Conservation (phyloP, 2,797 vertebrate species). For the Syngnathus acus region DNA sequence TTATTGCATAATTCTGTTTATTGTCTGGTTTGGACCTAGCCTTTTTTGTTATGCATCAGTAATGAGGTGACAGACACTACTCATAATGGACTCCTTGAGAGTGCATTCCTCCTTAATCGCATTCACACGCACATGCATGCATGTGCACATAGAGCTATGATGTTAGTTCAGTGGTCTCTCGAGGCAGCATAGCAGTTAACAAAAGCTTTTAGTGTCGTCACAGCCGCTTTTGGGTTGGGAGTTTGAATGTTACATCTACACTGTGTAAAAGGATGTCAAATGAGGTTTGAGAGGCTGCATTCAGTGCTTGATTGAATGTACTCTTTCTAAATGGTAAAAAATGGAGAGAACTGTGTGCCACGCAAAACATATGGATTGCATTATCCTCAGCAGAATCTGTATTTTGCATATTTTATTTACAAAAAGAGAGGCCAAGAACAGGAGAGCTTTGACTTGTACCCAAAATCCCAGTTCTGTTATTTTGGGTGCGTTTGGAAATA, state of each 20-base stretch:
- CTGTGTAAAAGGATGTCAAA: constrained; percentile 8
- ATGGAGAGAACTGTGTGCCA: too few relatives aligned
- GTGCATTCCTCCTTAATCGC: neutral
- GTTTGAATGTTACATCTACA: constrained; percentile 2
- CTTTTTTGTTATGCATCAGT: constrained; percentile 28
- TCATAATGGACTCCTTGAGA: constrained; percentile 20
- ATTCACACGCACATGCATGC: constrained; percentile 9
- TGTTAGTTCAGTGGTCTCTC: constrained; percentile 34
- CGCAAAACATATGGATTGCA: too few relatives aligned
- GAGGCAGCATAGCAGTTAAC: constrained; percentile 34
- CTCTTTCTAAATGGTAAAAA: constrained; percentile 22
- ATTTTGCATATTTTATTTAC: too few relatives aligned
- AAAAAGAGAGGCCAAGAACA: too few relatives aligned
- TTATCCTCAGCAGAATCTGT: too few relatives aligned
- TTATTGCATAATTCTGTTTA: constrained; percentile 35
- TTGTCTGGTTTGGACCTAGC: constrained; percentile 25
- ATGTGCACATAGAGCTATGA: constrained; percentile 22
- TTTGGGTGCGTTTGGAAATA: too few relatives aligned
- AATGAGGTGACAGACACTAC: constrained; percentile 39
- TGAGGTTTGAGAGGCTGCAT: constrained; percentile 6
- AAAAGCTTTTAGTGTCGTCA: constrained; percentile 33
- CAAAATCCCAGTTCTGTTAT: too few relatives aligned
- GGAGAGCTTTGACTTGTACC: too few relatives aligned
- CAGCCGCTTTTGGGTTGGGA: neutral
- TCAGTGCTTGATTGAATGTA: constrained; percentile 16